phyloP scores from a whole-genome alignment of 2,113 vertebrate species.

The Butastur rufipennis region DNA sequence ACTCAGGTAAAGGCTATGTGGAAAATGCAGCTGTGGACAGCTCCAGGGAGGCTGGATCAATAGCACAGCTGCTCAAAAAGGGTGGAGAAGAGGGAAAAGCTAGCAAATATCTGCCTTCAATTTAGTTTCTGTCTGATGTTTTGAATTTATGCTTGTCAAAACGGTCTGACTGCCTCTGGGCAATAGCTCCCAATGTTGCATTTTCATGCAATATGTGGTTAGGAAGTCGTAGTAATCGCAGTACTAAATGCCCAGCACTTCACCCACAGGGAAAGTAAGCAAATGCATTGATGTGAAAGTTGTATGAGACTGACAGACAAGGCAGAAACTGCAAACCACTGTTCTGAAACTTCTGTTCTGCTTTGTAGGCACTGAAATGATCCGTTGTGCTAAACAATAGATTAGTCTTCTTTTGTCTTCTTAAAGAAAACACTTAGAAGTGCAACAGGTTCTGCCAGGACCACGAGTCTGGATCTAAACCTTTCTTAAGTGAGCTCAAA shows the following conservation, averaged over 20 bases:
- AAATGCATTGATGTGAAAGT: background rate
- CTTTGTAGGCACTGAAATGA: background rate
- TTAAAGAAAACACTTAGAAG: background rate
- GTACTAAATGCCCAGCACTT: background rate
- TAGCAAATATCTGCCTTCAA: slow-evolving; percentile 1
- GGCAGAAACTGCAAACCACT: background rate
- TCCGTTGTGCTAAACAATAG: background rate
- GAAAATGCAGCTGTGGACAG: background rate
- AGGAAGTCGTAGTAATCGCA: background rate
- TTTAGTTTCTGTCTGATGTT: background rate
- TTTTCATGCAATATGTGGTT: background rate
- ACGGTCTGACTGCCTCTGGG: background rate
- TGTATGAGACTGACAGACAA: background rate
- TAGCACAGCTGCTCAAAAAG: background rate
- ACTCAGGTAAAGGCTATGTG: background rate
- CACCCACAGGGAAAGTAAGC: background rate
- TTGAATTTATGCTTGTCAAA: background rate
- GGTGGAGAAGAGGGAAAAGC: background rate
- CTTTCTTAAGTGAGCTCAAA: background rate
- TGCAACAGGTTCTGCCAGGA: background rate
- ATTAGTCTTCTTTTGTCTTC: background rate
- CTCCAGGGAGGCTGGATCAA: background rate
- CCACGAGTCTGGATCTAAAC: background rate
- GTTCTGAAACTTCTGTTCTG: background rate
- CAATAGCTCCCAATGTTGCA: background rate